phyloP scores from a whole-genome alignment of 2,797 vertebrate species.

The Premnoplex brunnescens region DNA sequence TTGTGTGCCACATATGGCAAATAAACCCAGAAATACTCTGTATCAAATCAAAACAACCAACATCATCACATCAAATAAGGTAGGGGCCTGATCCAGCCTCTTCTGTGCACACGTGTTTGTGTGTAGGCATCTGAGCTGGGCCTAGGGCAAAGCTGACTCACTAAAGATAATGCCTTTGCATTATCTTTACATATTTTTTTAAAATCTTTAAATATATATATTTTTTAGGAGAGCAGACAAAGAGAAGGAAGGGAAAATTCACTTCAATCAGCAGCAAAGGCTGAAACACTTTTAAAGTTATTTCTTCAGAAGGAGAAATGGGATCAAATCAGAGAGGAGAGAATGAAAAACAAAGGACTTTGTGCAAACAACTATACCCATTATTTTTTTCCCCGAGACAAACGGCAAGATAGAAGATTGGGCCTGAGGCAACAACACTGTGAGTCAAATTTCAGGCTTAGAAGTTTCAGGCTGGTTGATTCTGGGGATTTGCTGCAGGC shows the following conservation, averaged over 20 bases:
- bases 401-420: not conserved
- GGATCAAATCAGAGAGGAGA: not conserved
- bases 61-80: not conserved
- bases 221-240: not conserved
- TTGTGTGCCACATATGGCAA: not conserved
- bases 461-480: conserved; percentile 23
- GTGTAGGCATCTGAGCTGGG: not conserved
- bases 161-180: not conserved
- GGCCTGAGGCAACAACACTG: not conserved
- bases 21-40: not conserved
- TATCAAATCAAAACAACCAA: not conserved
- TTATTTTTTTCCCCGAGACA: not conserved
- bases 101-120: not conserved
- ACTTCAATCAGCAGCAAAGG: not conserved
- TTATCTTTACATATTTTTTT: not conserved
- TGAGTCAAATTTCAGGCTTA: conserved; percentile 19
- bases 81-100: not conserved
- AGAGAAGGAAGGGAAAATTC: not conserved
- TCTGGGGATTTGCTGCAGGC: not conserved
- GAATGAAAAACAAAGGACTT: not conserved
- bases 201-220: not conserved
- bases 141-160: not conserved
- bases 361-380: not conserved
- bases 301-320: not conserved
- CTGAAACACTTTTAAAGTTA: not conserved